Percentiles rank a stretch among this genome's conserved stretches.
These are phyloP conservation scores for Eupithecia inturbata DNA, from an alignment of 2,888 invertebrate genomes.

Conservation along the genomic window DNA sequence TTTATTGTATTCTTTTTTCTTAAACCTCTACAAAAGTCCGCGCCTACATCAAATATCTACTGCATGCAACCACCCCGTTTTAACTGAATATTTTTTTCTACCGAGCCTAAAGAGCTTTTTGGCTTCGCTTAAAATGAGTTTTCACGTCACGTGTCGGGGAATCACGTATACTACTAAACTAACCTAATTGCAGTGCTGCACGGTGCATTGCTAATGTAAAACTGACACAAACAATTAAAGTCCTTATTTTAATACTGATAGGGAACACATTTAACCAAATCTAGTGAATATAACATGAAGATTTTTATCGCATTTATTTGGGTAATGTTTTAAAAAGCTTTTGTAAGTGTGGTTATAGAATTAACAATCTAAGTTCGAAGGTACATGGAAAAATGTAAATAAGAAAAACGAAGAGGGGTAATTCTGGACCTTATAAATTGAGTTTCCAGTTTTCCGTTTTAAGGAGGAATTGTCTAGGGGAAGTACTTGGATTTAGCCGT, in stretches of 20 bases:
- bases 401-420: too few species aligned
- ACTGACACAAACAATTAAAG: slow-evolving; percentile 15
- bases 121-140: slow-evolving; percentile 28
- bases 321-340: slow-evolving; percentile 36
- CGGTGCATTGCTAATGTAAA: slow-evolving; percentile 56
- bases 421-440: too few species aligned
- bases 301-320: background rate
- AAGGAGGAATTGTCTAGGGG: too few species aligned
- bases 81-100: background rate
- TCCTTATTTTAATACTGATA: slow-evolving; percentile 14
- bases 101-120: background rate
- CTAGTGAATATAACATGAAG: background rate
- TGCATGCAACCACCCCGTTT: background rate
- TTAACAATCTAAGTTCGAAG: background rate
- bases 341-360: background rate
- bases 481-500: background rate
- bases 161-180: slow-evolving; percentile 52
- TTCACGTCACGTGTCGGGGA: slow-evolving; percentile 56
- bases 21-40: too few species aligned
- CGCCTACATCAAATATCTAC: too few species aligned
- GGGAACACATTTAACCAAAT: slow-evolving; percentile 13
- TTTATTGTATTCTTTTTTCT: too few species aligned
- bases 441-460: too few species aligned
- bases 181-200: slow-evolving; percentile 58
- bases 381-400: background rate